Conservation (phyloP, 2,797 vertebrate species). For the Lepus townsendii region DNA sequence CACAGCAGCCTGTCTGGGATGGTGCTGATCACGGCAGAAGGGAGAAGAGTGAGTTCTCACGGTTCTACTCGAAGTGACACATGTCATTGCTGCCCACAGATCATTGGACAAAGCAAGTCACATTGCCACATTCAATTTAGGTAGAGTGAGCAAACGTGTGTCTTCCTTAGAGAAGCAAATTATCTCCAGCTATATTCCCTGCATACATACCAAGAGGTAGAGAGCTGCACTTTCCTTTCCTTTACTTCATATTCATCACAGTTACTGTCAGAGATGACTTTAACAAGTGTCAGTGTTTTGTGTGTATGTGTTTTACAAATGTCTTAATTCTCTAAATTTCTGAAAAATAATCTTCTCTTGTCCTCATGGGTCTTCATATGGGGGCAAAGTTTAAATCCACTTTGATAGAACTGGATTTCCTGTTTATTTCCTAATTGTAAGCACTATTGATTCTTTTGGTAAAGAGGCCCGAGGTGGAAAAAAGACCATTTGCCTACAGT, state of each 20-base stretch:
- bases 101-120: background rate
- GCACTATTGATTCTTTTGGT: background rate
- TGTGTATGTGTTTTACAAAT: background rate
- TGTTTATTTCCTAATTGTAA: background rate
- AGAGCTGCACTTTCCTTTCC: background rate
- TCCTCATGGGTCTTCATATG: slow-evolving; percentile 16
- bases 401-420: background rate
- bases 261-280: background rate
- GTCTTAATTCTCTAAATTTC: background rate
- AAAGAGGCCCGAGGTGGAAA: background rate
- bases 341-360: background rate
- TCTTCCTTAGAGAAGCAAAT: background rate
- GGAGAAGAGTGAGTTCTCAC: background rate
- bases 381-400: background rate
- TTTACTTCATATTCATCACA: background rate
- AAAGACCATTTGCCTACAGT: background rate
- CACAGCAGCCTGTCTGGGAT: background rate
- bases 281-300: background rate
- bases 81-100: background rate
- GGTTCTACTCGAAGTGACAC: background rate
- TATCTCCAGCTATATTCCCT: background rate
- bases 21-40: background rate
- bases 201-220: background rate
- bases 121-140: background rate
- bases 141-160: background rate